Evolutionary conservation across 2,888 invertebrate genomes (phyloP).

Genomic region (Plusia festucae): DNA sequence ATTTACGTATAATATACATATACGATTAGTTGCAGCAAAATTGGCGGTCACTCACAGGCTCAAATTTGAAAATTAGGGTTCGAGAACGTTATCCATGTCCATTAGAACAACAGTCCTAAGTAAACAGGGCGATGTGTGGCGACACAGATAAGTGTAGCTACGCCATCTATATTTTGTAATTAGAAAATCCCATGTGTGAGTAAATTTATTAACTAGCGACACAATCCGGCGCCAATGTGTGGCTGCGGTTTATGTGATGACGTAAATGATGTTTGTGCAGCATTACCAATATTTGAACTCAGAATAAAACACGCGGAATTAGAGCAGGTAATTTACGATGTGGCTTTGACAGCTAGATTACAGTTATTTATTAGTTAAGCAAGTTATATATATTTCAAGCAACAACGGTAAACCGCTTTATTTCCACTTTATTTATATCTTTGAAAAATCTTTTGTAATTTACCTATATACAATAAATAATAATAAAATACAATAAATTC

Average conservation of each 20-base stretch:
- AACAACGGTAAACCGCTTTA: too few species aligned
- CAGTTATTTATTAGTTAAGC: not conserved
- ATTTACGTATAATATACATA: constrained; percentile 26
- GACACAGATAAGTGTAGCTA: constrained; percentile 82
- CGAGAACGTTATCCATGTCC: constrained; percentile 78
- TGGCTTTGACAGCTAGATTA: not conserved
- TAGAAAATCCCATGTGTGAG: constrained; percentile 63
- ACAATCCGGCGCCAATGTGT: constrained; percentile 15
- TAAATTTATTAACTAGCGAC: constrained; percentile 37
- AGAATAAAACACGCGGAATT: not conserved
- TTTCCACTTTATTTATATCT: too few species aligned
- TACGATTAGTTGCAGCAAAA: constrained; percentile 47
- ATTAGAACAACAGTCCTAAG: constrained; percentile 86
- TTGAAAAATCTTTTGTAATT: too few species aligned
- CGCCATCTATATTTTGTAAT: constrained; percentile 79
- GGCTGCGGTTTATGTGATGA: constrained; percentile 2
- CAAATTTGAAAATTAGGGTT: constrained; percentile 78
- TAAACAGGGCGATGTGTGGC: constrained; percentile 81
- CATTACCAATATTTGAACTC: constrained; percentile 3
- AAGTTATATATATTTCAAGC: too few species aligned
- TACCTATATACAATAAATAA: too few species aligned
- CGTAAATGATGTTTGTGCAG: constrained; percentile 7
- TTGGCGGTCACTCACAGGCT: constrained; percentile 55
- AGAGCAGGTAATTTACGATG: not conserved
- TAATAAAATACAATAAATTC: too few species aligned